Evolutionary conservation across 2,888 invertebrate genomes (phyloP).

Genomic region (Eupithecia insigniata): DNA sequence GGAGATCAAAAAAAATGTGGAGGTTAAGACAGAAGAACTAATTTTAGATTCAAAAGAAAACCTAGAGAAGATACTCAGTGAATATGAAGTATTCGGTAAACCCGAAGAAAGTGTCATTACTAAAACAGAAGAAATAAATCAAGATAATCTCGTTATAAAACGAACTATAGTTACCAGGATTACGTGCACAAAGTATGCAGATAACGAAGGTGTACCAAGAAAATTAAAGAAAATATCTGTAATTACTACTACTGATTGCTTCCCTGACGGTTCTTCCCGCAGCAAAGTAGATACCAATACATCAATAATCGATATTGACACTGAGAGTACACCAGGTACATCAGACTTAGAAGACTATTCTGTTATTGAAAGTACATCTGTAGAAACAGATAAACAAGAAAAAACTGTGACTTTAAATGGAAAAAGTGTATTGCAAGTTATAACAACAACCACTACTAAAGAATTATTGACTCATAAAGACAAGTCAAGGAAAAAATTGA

Average conservation of each 20-base stretch:
- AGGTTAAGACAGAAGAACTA: slow-evolving; percentile 74
- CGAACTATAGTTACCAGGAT: slow-evolving; percentile 67
- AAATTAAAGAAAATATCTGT: slow-evolving; percentile 73
- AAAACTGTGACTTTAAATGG: slow-evolving; percentile 64
- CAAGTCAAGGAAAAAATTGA: slow-evolving; percentile 68
- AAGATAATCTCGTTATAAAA: slow-evolving; percentile 61
- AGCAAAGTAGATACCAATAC: slow-evolving; percentile 74
- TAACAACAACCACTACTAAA: slow-evolving; percentile 71
- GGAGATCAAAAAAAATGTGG: slow-evolving; percentile 74
- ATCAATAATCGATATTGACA: slow-evolving; percentile 66
- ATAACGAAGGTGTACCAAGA: slow-evolving; percentile 58
- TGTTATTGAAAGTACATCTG: slow-evolving; percentile 62
- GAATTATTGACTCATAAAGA: slow-evolving; percentile 67
- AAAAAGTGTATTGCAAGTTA: slow-evolving; percentile 65
- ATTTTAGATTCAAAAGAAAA: slow-evolving; percentile 61
- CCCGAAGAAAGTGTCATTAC: slow-evolving; percentile 70
- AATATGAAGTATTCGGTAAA: slow-evolving; percentile 57
- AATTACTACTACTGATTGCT: slow-evolving; percentile 72
- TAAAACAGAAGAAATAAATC: slow-evolving; percentile 67
- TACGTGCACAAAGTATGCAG: slow-evolving; percentile 69
- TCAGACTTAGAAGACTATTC: slow-evolving; percentile 65
- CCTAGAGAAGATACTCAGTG: slow-evolving; percentile 66
- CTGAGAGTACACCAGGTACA: slow-evolving; percentile 52
- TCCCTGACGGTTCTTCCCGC: slow-evolving; percentile 76
- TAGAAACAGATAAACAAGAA: slow-evolving; percentile 65